A percentile compares a stretch with the other conserved stretches of the same genome.
Evolutionary conservation across 2,797 vertebrate genomes (phyloP).

Genomic region (Allobates femoralis): DNA sequence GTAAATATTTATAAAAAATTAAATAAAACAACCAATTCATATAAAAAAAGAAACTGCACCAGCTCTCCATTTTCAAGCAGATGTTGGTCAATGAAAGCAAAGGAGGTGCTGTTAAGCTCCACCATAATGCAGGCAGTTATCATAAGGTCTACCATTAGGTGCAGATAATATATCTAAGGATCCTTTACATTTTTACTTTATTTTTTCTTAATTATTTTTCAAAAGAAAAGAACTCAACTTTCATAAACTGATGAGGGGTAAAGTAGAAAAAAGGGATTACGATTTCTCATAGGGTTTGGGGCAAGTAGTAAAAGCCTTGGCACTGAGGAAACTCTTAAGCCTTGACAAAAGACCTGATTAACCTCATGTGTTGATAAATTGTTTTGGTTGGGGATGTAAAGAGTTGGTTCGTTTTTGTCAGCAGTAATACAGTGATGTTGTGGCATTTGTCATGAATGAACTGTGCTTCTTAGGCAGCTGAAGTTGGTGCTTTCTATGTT

Average conservation of each 20-base stretch:
- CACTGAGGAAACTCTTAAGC: background rate
- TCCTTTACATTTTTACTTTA: background rate
- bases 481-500: constrained; percentile 19
- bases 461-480: background rate
- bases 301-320: background rate
- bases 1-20: too few relatives aligned
- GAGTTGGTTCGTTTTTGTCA: background rate
- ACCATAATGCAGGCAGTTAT: too few relatives aligned
- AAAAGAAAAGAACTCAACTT: background rate
- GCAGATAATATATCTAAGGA: too few relatives aligned
- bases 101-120: too few relatives aligned
- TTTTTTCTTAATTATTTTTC: background rate
- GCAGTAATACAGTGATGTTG: background rate
- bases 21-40: too few relatives aligned
- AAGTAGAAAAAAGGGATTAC: background rate
- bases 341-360: constrained; percentile 1
- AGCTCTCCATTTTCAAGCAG: too few relatives aligned
- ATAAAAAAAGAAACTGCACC: too few relatives aligned
- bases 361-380: constrained; percentile 7
- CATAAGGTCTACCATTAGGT: too few relatives aligned
- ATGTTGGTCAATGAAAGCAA: too few relatives aligned
- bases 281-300: background rate
- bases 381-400: background rate
- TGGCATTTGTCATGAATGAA: constrained; percentile 13
- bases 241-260: background rate